Conservation (phyloP, 2,888 invertebrate genomes). For the Camponotus fellah region DNA sequence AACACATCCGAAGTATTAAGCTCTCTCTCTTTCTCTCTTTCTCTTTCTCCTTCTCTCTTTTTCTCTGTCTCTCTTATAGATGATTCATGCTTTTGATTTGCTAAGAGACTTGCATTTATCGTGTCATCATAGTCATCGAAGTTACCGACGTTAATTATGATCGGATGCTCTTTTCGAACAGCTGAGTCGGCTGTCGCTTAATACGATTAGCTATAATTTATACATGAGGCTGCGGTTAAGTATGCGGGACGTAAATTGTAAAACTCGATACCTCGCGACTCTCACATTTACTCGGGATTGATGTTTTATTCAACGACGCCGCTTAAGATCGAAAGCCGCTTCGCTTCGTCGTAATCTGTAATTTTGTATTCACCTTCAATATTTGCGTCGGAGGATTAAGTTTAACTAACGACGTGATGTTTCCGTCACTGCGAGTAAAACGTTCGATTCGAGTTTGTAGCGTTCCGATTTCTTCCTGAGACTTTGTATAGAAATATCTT, state of each 20-base stretch:
- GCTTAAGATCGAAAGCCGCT: slow-evolving; percentile 46
- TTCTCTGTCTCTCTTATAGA: neutral
- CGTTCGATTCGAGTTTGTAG: slow-evolving; percentile 10
- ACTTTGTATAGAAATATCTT: slow-evolving; percentile 1
- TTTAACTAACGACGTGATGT: slow-evolving; percentile 65
- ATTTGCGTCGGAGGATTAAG: slow-evolving; percentile 66
- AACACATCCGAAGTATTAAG: neutral
- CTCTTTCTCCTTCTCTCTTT: too few species aligned
- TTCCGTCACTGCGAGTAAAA: slow-evolving; percentile 47
- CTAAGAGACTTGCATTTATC: slow-evolving; percentile 14
- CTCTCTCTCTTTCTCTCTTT: neutral
- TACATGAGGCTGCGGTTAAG: slow-evolving; percentile 36
- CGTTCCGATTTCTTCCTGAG: slow-evolving; percentile 71
- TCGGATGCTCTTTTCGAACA: slow-evolving; percentile 3
- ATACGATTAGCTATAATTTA: slow-evolving; percentile 49
- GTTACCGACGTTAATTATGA: slow-evolving; percentile 37
- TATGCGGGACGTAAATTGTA: slow-evolving; percentile 41
- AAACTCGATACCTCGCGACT: slow-evolving; percentile 47
- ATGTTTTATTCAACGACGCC: slow-evolving; percentile 53
- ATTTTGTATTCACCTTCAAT: slow-evolving; percentile 56
- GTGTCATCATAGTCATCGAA: slow-evolving; percentile 20
- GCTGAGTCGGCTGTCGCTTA: slow-evolving; percentile 16
- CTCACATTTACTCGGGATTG: slow-evolving; percentile 46
- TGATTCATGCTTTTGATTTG: slow-evolving; percentile 5
- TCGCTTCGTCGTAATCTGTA: slow-evolving; percentile 13